Evolutionary conservation across 35 echinoderm and acorn worm genomes (phyloP), one percentile per base, ranked within the genome.

Genomic region (Holothuria glaberrima): DNA sequence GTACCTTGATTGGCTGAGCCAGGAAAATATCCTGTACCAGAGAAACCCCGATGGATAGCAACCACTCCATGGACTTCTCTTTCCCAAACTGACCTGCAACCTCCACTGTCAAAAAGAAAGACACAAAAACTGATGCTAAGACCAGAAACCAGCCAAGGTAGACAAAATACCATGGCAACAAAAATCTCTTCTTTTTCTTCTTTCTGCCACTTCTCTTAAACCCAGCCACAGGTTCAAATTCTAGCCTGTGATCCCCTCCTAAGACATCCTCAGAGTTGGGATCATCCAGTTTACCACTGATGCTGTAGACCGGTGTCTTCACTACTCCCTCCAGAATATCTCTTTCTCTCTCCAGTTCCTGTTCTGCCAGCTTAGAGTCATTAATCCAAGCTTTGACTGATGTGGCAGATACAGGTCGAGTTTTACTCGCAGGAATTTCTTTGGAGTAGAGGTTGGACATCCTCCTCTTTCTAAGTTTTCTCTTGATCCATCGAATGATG

Each of bases 1-100:
- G 25, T 89, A 95, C 97, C 90, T 99, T 99, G n/a, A 99, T 69
- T 16, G 97, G 97, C 60, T 99, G 97, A 10, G 90, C 86, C 33
- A 99, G 63, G 66, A 99, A 89, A 14, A 99, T 88, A 74, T 99
- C 97, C 44, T 99, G 97, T n/a, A 83, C 68, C 21, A 95, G 77
- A 28, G 97, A 95, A 20, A 99, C 88, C 18, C 88, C 88, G 62
- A 99, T 99, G 3, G 97, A 99, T 30, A 87, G 87, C 0, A 99
- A 88, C 97, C 97, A 99, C 71, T 99, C 97, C 0, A 48, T 77
- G 2, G 97, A 82, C 33, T 99, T 99, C 48, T 91, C 75, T 34
- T 84, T 88, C 0, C 93, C 93, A 71, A 99, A 99, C 57, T 80
- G 60, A 41, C 93, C 97, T 22, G 97, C 97, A 0, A 95, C 93